Evolutionary conservation across 1,140 invertebrate species (phyloP), one percentile per base, ranked within the genome.

Genomic region (Coelopa frigida): DNA sequence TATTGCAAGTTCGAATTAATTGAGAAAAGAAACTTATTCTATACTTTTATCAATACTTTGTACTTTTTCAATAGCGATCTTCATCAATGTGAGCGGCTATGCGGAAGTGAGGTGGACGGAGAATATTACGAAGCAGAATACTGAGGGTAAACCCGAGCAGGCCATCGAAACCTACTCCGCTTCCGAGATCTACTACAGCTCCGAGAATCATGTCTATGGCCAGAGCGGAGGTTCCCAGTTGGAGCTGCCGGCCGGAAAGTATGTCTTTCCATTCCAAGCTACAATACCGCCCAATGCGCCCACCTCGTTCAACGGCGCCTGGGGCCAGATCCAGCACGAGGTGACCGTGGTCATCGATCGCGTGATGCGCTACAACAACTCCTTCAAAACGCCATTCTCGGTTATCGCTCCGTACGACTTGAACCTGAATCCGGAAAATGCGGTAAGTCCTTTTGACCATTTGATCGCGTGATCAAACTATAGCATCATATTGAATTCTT

Each of bases 361-460:
- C 15, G 81, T 83, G 8, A 86, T 84, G 78, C 80, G 80, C 22
- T 83, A 84, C 57, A 84, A 87, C 69, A 78, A 84, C 52, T 80
- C 80, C 53, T 75, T 76, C 31, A 84, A 85, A 62, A 76, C 74
- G 53, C 76, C 79, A 11, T 85, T 87, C 56, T 84, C 82, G 10
- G 80, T 89, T 15, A 74, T 86, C 23, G 75, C 78, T 50, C 78
- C 81, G 11, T 75, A 84, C 41, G 83, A 88, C 72, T 75, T 88
- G 17, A 88, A 87, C 65, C 65, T 70, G 48, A 75, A 78, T 17
- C 46, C 41, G 7, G 50, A 56, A 21, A 33, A 59, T 43, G 39
- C 42, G 40, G 64, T 66, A 46, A 3, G 52, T 53, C 3, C 8
- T 38, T 18, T 18, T 15, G 5, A 18, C 5, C 10, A 5, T 33